A percentile compares a stretch with the other conserved stretches of the same genome.
Conservation (phyloP, 2,797 vertebrate genomes). For the Anableps anableps region DNA sequence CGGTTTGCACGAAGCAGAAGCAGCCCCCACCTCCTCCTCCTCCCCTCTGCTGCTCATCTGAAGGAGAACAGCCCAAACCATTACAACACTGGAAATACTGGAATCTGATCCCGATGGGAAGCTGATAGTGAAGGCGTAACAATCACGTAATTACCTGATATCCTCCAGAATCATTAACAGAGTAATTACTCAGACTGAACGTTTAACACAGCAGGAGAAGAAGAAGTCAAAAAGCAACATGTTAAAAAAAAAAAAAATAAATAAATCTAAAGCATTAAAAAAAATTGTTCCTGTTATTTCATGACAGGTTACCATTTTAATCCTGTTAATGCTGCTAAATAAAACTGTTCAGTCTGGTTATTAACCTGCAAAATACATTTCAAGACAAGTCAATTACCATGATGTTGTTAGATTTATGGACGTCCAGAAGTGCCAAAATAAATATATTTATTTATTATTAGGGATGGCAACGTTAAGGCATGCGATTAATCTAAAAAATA, state of each 20-base stretch:
- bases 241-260: background rate
- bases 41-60: background rate
- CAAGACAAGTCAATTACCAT: too few relatives aligned
- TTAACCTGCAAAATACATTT: too few relatives aligned
- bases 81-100: background rate
- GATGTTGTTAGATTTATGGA: too few relatives aligned
- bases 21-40: background rate
- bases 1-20: background rate
- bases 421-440: too few relatives aligned
- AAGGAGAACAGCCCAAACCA: constrained; percentile 2
- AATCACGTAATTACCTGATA: background rate
- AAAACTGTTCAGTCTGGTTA: too few relatives aligned
- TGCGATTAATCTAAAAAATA: too few relatives aligned
- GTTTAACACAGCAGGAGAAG: background rate
- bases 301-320: too few relatives aligned
- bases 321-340: too few relatives aligned
- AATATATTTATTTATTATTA: too few relatives aligned
- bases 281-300: too few relatives aligned
- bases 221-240: background rate
- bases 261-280: background rate
- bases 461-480: too few relatives aligned
- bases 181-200: background rate
- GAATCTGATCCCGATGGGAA: background rate
- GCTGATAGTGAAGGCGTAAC: background rate
- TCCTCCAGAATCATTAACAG: background rate